Evolutionary conservation across 2,888 invertebrate species (phyloP).

Genomic region (Hypolimnas misippus): DNA sequence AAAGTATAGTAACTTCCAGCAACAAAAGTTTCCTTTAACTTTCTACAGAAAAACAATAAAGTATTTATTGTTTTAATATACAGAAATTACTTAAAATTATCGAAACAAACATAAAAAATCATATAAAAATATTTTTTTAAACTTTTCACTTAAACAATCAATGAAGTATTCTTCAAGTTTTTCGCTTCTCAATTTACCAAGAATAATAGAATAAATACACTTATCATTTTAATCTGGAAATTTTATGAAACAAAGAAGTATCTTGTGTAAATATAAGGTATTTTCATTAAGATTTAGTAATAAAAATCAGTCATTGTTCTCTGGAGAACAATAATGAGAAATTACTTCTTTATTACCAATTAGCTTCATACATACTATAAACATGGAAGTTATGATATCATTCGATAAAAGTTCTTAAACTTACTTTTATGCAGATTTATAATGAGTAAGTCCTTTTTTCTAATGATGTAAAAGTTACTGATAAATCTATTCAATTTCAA

Average conservation of each 20-base stretch:
- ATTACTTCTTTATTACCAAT: constrained; percentile 24
- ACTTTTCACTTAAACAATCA: too few relatives aligned
- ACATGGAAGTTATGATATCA: constrained; percentile 16
- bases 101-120: too few relatives aligned
- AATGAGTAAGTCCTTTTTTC: background rate
- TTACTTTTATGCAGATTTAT: background rate
- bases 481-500: background rate
- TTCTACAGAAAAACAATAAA: too few relatives aligned
- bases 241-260: constrained; percentile 15
- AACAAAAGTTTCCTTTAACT: too few relatives aligned
- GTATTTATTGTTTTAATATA: too few relatives aligned
- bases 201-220: too few relatives aligned
- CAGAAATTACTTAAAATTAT: too few relatives aligned
- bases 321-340: constrained; percentile 34
- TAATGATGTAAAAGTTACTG: background rate
- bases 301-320: constrained; percentile 33
- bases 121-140: too few relatives aligned
- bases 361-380: constrained; percentile 14
- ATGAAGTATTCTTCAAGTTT: too few relatives aligned
- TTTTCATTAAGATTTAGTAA: constrained; percentile 18
- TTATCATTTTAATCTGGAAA: background rate
- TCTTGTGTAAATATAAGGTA: background rate
- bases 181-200: background rate
- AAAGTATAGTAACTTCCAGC: too few relatives aligned
- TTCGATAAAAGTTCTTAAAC: background rate